Evolutionary conservation across 1,140 invertebrate genomes (phyloP).

Genomic region (Eriosoma lanigerum): DNA sequence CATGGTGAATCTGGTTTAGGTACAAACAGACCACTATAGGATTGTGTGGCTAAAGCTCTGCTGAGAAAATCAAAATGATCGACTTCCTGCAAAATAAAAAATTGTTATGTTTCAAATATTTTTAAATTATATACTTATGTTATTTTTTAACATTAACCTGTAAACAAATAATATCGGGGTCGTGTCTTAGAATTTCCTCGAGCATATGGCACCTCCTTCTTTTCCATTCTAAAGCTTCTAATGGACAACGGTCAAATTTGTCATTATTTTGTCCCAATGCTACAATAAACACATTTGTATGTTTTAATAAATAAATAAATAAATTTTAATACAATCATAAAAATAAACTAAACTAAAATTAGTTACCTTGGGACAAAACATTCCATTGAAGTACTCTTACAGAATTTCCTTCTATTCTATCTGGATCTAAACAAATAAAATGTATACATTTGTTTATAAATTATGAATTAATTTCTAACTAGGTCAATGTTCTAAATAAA

Average conservation of each 20-base stretch:
- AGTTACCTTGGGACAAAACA: slow-evolving; percentile 72
- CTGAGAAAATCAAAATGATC: slow-evolving; percentile 75
- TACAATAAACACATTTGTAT: slow-evolving; percentile 56
- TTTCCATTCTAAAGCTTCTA: slow-evolving; percentile 71
- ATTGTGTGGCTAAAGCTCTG: slow-evolving; percentile 65
- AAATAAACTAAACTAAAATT: not conserved
- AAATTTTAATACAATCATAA: too few species aligned
- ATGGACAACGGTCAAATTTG: slow-evolving; percentile 73
- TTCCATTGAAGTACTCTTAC: slow-evolving; percentile 77
- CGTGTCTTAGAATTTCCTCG: slow-evolving; percentile 71
- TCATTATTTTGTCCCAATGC: slow-evolving; percentile 73
- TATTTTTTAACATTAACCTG: slow-evolving; percentile 61
- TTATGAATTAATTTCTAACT: not conserved
- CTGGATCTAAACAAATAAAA: slow-evolving; percentile 16
- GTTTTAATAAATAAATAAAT: too few species aligned
- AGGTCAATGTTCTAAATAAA: not conserved
- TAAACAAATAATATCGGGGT: slow-evolving; percentile 74
- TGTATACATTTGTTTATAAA: not conserved
- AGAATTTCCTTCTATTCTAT: slow-evolving; percentile 19
- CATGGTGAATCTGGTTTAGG: slow-evolving; percentile 81
- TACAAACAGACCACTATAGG: slow-evolving; percentile 72
- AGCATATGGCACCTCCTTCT: slow-evolving; percentile 68
- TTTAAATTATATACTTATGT: not conserved
- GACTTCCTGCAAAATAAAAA: slow-evolving; percentile 65
- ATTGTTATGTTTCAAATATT: not conserved